These are phyloP conservation scores for Heliopora coerulea DNA, from an alignment of 92 coral and sea anemone genomes.

Conservation along the genomic window DNA sequence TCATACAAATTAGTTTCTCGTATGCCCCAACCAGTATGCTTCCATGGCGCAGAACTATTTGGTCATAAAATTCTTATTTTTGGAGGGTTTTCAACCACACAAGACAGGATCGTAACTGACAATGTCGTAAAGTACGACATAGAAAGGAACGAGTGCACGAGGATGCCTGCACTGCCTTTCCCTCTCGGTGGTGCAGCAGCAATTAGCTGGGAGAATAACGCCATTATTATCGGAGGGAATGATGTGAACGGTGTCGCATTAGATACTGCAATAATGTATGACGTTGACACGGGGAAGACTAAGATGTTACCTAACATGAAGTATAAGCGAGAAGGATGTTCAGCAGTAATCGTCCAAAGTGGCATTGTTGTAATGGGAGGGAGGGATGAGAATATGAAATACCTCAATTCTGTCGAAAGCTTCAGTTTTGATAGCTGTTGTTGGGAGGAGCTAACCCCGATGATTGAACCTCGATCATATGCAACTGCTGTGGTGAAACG, in stretches of 20 bases:
- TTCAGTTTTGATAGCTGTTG: constrained; percentile 43
- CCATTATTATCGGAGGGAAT: constrained; percentile 18
- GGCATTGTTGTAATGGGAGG: constrained; percentile 80
- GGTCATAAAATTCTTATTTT: constrained; percentile 4
- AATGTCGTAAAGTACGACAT: constrained; percentile 7
- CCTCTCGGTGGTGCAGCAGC: not conserved
- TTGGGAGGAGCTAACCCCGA: constrained; percentile 13
- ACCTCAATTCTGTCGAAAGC: constrained; percentile 69
- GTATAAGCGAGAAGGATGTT: constrained; percentile 74
- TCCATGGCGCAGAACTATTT: constrained; percentile 13
- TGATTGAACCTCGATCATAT: not conserved
- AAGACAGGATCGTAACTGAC: not conserved
- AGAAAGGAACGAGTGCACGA: not conserved
- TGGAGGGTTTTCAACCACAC: not conserved
- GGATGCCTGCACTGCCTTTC: not conserved
- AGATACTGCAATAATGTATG: constrained; percentile 28
- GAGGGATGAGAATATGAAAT: constrained; percentile 30
- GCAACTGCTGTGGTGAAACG: not conserved
- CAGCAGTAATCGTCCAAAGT: constrained; percentile 63
- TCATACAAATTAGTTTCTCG: not conserved
- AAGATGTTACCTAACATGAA: constrained; percentile 66
- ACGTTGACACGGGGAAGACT: constrained; percentile 81
- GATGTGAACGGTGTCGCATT: not conserved
- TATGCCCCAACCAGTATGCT: constrained; percentile 2
- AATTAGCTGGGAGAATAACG: constrained; percentile 1